Base-by-base conservation (phyloP, 2,888 invertebrate species). In the Epiperipatus broadwayi region DNA sequence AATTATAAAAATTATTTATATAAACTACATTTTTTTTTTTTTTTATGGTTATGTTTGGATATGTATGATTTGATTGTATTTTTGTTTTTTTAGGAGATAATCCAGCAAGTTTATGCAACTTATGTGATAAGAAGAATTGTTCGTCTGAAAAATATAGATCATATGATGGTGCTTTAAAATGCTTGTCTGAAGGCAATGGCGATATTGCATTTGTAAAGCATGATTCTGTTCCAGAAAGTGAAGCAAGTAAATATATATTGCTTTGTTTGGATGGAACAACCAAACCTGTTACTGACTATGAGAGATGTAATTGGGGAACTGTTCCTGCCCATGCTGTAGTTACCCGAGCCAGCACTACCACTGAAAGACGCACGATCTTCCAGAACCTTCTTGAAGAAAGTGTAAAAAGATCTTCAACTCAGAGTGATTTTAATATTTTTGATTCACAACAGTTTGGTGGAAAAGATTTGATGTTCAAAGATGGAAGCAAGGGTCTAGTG, bases 171-270 rank as follows among this genome's bases (percentile, higher is more conserved):
- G 91, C 93, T 0, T 74, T 91, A 43, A 68, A 71, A 30, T 95
- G 93, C 57, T 65, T 93, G 3, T 62, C 78, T 2, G 75, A 78
- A 48, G 52, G 49, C n/a, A 68, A 66, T 10, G 91, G 89, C 2
- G 85, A 93, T 35, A 70, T 93, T 14, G 91, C 91, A 1, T 93
- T 93, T 55, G 65, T 93, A 1, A 71, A 78, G 33, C 83, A 87
- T 53, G 76, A 76, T 0, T 80, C 83, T 1, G 73, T 84, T 15
- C 62, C 67, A 22, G 77, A 81, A 55, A 71, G 80, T 56, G 40
- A 48, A 1, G 22, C 31, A 12, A n/a, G n/a, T n/a, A n/a, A n/a
- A n/a, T n/a, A n/a, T n/a, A n/a, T n/a, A n/a, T n/a, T 87, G 39
- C 59, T 87, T 2, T 87, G 87, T 54, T 70, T 68, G 20, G 79